Evolutionary conservation across 2,888 invertebrate species (phyloP).

Genomic region (Parthenolecanium corni): DNA sequence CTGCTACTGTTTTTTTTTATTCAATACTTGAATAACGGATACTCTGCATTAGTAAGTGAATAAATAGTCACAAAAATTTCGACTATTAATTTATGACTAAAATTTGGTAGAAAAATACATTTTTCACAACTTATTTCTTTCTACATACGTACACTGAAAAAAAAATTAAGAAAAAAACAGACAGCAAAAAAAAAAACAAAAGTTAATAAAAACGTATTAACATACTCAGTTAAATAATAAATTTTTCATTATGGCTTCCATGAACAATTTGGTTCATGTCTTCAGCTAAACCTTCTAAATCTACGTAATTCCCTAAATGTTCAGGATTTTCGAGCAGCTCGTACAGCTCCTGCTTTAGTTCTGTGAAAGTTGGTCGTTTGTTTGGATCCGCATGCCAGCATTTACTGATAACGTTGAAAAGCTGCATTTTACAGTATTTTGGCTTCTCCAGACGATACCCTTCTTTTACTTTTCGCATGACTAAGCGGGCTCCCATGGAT

Average conservation of each 20-base stretch:
- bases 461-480: constrained; percentile 64
- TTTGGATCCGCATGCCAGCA: constrained; percentile 58
- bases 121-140: background rate
- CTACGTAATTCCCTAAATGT: constrained; percentile 54
- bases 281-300: constrained; percentile 52
- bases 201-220: background rate
- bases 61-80: no score
- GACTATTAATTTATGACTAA: no score
- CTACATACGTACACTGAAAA: background rate
- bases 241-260: constrained; percentile 26
- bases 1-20: no score
- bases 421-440: constrained; percentile 60
- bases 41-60: no score
- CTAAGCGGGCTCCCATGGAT: constrained; percentile 70
- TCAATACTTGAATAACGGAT: no score
- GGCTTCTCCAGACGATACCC: constrained; percentile 68
- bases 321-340: constrained; percentile 50
- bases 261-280: constrained; percentile 27
- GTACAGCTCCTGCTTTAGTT: constrained; percentile 47
- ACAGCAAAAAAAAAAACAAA: background rate
- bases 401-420: constrained; percentile 51
- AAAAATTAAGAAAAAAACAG: background rate
- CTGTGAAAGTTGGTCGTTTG: constrained; percentile 58
- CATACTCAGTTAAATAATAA: constrained; percentile 22
- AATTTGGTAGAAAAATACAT: no score